Evolutionary conservation across 2,113 vertebrate genomes (phyloP), one percentile per base, ranked within the genome.

Genomic region (Mesitornis unicolor): DNA sequence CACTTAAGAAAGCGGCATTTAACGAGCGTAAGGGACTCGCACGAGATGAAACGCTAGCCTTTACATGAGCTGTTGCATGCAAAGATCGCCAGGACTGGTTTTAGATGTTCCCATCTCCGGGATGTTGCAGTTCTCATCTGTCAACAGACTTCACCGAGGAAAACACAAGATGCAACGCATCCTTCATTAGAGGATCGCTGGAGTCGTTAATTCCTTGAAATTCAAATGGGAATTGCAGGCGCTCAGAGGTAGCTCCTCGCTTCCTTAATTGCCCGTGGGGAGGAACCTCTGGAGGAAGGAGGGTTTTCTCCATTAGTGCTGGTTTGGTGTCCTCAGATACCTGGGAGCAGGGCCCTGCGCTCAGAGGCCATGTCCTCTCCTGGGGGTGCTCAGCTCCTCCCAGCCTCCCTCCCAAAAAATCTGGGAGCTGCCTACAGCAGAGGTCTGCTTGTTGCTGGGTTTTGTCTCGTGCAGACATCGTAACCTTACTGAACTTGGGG

Each of bases 1-100:
- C 93, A 89, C 60, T 70, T 6, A 68, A 94, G 95, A 84, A 97
- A 95, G 81, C 97, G 97, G 93, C 96, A 98, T 98, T 98, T 98
- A 92, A 84, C 65, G 89, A 84, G 83, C 16, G 53, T 81, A 78
- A 88, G 6, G 24, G 50, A 84, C 63, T 91, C 3, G 47, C 20
- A 48, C 29, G 36, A 74, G 75, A 28, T 84, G 51, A 36, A 74
- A 28, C 8, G 45, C 26, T 25, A 8, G 38, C 64, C 59, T 81
- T 65, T 64, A 28, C 38, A 14, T 51, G 75, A 60, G 68, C 42
- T 75, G 70, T 79, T 63, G 51, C 29, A 36, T 0, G 0, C 36
- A 43, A 90, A 89, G 61, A 54, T 75, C 69, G 53, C 53, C 20
- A 43, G 84, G 47, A 29, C 33, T 2, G 29, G 10, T 9, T 36